Evolutionary conservation across 2,888 invertebrate species (phyloP).

Genomic region (Drosophila leonis): DNA sequence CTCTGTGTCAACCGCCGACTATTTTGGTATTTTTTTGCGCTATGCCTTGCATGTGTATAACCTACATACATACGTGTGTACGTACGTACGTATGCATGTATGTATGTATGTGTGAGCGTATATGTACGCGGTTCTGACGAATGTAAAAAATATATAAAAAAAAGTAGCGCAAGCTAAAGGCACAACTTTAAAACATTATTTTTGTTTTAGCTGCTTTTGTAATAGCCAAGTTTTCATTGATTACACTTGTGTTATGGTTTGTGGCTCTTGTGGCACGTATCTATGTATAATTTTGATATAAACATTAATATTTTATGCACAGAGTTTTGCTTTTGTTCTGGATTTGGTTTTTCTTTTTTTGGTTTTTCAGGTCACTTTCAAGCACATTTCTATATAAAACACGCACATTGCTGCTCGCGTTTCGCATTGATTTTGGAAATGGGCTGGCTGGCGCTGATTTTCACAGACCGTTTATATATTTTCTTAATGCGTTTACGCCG

Average conservation of each 20-base stretch:
- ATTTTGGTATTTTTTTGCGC: slow-evolving; percentile 68
- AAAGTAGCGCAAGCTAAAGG: slow-evolving; percentile 35
- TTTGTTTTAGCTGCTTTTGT: slow-evolving; percentile 22
- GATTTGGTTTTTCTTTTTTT: too few relatives aligned
- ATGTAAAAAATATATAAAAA: slow-evolving; percentile 50
- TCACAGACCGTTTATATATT: slow-evolving; percentile 49
- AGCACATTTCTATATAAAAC: slow-evolving; percentile 46
- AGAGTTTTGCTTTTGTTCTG: slow-evolving; percentile 26
- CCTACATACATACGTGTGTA: slow-evolving; percentile 38
- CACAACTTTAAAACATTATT: slow-evolving; percentile 31
- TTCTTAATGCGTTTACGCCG: slow-evolving; percentile 52
- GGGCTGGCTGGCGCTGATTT: slow-evolving; percentile 30
- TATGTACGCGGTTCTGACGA: slow-evolving; percentile 48
- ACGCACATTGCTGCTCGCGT: slow-evolving; percentile 35
- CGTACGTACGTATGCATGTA: slow-evolving; percentile 2
- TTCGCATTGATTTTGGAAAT: slow-evolving; percentile 42
- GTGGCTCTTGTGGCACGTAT: slow-evolving; percentile 15
- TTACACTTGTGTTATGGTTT: slow-evolving; percentile 52
- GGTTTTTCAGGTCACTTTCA: slow-evolving; percentile 49
- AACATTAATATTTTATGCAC: slow-evolving; percentile 28
- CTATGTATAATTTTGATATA: slow-evolving; percentile 15
- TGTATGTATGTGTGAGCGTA: slow-evolving; percentile 19
- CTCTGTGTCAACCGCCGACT: slow-evolving; percentile 64
- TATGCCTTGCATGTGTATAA: slow-evolving; percentile 62
- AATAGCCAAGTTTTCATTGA: slow-evolving; percentile 19